Evolutionary conservation across 2,888 invertebrate species (phyloP).

Genomic region (Rhagonycha lutea): DNA sequence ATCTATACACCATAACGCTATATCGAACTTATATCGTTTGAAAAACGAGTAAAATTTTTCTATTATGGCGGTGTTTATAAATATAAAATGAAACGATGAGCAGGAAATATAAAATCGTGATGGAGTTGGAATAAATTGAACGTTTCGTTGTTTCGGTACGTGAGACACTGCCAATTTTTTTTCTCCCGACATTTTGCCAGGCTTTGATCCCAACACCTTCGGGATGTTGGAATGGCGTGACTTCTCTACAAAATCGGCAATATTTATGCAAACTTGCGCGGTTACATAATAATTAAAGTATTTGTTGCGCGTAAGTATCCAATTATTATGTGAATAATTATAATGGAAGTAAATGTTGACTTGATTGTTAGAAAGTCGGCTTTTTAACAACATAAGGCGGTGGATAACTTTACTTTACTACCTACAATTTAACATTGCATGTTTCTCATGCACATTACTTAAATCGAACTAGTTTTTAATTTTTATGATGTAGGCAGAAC

Average conservation of each 20-base stretch:
- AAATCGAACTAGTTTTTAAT: constrained; percentile 11
- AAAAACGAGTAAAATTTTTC: background rate
- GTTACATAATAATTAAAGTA: background rate
- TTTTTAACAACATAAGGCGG: background rate
- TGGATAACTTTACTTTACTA: background rate
- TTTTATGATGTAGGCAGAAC: constrained; percentile 3
- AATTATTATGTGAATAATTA: background rate
- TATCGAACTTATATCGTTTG: background rate
- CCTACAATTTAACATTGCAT: background rate
- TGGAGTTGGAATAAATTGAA: background rate
- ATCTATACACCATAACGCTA: background rate
- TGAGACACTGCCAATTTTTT: background rate
- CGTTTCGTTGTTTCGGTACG: background rate
- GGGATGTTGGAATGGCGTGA: background rate
- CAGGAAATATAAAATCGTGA: too few species aligned
- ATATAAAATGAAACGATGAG: background rate
- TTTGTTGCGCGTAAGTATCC: background rate
- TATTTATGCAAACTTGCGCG: background rate
- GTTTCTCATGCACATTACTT: constrained; percentile 3
- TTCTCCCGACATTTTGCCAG: background rate
- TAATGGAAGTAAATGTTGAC: background rate
- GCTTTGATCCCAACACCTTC: background rate
- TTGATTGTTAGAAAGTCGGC: background rate
- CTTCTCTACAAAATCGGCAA: background rate
- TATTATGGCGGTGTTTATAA: background rate